Evolutionary conservation across 1,140 invertebrate genomes (phyloP), one percentile per base, ranked within the genome.

Genomic region (Formica exsecta): DNA sequence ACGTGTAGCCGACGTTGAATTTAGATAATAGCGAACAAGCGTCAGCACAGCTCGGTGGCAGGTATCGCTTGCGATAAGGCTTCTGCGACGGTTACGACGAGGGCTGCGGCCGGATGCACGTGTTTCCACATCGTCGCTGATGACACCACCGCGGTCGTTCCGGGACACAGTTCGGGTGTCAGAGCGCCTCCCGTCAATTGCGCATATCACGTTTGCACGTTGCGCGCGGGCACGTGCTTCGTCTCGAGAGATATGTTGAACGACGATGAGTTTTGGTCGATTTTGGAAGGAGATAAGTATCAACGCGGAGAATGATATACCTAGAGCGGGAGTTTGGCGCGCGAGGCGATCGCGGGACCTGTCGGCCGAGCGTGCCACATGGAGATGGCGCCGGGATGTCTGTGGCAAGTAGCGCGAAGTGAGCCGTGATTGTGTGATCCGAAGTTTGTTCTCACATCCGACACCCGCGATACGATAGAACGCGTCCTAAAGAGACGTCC

Each of bases 81-180:
- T 44, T 29, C 48, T 22, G 57, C 70, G 64, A 36, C 73, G 74
- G 70, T 62, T 61, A 75, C 79, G 74, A 84, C 84, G 51, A 90
- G 76, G 74, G 62, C 88, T 83, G 57, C 68, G 44, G 66, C 61
- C 87, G 85, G 44, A 83, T 73, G 75, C 86, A 79, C 84, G 83
- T 89, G 85, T 66, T 85, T 86, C 81, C 62, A 87, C 86, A 86
- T 91, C 73, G 13, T 88, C 75, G 66, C 79, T 19, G 76, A 44
- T 62, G 41, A 83, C 64, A 71, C 29, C 86, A 57, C 61, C 38
- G 13, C 88, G 88, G 73, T 76, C 64, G 54, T 89, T 61, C 57
- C 51, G 44, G 2, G 22, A 66, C 68, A 32, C 11, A 4, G 54
- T 65, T 66, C 3, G 29, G 57, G 32, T 68, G n/a, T 68, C 38